Conservation (phyloP, 2,888 invertebrate species). For the Maniola hyperantus region DNA sequence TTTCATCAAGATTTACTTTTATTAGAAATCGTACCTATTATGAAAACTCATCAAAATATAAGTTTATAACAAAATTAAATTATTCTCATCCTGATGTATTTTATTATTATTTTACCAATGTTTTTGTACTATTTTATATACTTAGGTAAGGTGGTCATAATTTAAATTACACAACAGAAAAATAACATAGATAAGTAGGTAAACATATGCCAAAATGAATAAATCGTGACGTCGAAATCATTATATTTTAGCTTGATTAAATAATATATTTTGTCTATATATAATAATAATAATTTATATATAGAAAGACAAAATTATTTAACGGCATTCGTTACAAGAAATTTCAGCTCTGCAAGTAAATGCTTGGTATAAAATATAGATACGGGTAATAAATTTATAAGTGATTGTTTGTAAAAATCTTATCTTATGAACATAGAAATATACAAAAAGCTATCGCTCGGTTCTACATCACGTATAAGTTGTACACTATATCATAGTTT, state of each 20-base stretch:
- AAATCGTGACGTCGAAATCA: conserved; percentile 34
- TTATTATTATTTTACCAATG: too few relatives aligned
- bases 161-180: not conserved
- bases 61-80: too few relatives aligned
- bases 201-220: not conserved
- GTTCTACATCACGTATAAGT: conserved; percentile 65
- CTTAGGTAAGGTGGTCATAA: not conserved
- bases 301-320: conserved; percentile 34
- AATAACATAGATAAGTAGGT: not conserved
- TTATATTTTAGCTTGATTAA: conserved; percentile 22
- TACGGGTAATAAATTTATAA: conserved; percentile 65
- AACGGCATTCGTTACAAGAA: conserved; percentile 45
- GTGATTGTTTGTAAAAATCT: conserved; percentile 72
- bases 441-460: conserved; percentile 77
- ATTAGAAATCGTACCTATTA: too few relatives aligned
- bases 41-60: too few relatives aligned
- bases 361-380: conserved; percentile 72
- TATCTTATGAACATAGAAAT: conserved; percentile 73
- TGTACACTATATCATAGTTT: conserved; percentile 46
- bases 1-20: too few relatives aligned
- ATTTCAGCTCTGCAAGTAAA: conserved; percentile 55
- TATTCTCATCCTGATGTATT: too few relatives aligned
- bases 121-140: too few relatives aligned
- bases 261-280: conserved; percentile 29
- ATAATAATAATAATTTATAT: conserved; percentile 33